Base-by-base conservation (phyloP, 2,888 invertebrate genomes). In the Ormyrus thymus region DNA sequence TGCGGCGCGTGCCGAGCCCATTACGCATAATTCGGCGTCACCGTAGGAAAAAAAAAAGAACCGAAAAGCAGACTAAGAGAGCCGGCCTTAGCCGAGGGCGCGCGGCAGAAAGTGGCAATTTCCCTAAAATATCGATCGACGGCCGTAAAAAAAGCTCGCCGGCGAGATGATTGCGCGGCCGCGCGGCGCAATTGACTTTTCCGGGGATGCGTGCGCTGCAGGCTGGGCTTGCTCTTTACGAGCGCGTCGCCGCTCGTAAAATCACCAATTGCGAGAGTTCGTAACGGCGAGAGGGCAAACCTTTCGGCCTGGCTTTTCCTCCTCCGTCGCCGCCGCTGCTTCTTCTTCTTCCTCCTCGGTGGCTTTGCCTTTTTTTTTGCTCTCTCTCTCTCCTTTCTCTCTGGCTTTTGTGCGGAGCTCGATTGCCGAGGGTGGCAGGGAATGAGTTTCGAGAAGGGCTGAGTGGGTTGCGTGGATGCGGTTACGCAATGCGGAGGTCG, bases 241-340 rank as follows among this genome's bases (percentile, higher is more conserved):
- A 65, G 45, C 68, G 11, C 55, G 76, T 70, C 70, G 76, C 48
- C 69, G 48, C 51, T 74, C 78, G 78, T 78, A 78, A 78, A 78
- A 64, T 78, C 69, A 59, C 50, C 71, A 77, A 66, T 77, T 69
- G 70, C 29, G 62, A n/a, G n/a, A 7, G 10, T 13, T 55, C 55
- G 8, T 51, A 3, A 51, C 7, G 55, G 10, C 13, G 51, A 10
- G 11, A 55, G 55, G 55, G n/a, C n/a, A 13, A 55, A 55, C 9
- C 51, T 51, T 51, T 11, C n/a, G 61, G 29, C 29, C 29, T 29
- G 29, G 29, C 29, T 29, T 29, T 29, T 29, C 29, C 29, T 29
- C 29, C 29, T 2, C 29, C 29, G 29, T 2, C 29, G 29, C 29
- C 29, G 29, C 29, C 3, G 29, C 29, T 29, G 1, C 29, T 29